Conservation (phyloP, 2,113 vertebrate species). For the Dipodomys stephensi region DNA sequence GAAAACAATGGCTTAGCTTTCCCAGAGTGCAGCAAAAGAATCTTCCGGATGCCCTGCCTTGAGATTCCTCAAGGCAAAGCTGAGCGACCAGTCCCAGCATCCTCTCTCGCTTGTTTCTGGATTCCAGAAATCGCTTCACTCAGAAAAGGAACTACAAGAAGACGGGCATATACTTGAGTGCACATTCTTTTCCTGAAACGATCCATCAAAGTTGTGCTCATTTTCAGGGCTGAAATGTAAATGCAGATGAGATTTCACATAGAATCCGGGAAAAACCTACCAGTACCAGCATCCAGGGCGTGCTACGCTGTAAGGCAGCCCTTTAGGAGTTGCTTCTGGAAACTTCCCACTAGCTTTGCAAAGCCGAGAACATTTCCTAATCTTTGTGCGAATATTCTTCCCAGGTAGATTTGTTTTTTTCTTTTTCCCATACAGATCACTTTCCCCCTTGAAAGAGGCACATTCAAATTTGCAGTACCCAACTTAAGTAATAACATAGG, state of each 20-base stretch:
- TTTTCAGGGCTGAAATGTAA: conserved; percentile 54
- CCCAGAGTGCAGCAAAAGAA: background rate
- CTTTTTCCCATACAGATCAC: background rate
- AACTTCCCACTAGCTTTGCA: conserved; percentile 42
- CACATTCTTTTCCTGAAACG: conserved; percentile 41
- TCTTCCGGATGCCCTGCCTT: background rate
- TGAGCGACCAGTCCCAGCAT: background rate
- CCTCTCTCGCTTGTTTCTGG: background rate
- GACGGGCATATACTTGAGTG: background rate
- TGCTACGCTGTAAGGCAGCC: background rate
- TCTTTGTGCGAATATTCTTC: conserved; percentile 32
- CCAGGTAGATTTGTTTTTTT: conserved; percentile 47
- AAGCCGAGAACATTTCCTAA: conserved; percentile 43
- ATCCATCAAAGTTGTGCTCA: conserved; percentile 55
- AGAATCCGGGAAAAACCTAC: background rate
- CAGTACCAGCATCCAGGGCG: background rate
- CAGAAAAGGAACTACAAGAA: conserved; percentile 22
- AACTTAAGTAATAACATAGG: conserved; percentile 17
- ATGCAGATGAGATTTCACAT: conserved; percentile 65
- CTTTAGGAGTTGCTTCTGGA: conserved; percentile 41
- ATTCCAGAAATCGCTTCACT: conserved; percentile 9
- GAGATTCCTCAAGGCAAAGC: background rate
- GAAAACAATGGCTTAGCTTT: conserved; percentile 46
- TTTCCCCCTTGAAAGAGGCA: background rate
- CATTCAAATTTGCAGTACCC: background rate